These are phyloP conservation scores for Limonius californicus DNA, from an alignment of 1,140 invertebrate species.

Conservation along the genomic window DNA sequence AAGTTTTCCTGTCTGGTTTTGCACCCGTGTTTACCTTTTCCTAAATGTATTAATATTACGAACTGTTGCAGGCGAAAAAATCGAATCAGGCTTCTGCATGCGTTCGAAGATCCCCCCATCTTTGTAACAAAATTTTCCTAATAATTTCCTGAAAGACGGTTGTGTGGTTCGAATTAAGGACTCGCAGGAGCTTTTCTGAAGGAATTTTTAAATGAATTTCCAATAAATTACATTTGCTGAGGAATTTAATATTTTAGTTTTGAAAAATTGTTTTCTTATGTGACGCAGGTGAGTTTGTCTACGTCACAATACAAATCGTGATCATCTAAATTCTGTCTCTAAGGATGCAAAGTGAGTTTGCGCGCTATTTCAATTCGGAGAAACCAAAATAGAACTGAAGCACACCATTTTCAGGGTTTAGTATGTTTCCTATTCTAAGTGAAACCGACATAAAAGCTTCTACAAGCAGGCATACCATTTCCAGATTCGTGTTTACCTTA, in stretches of 20 bases:
- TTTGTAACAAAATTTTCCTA: slow-evolving; percentile 12
- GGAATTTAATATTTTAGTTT: slow-evolving; percentile 12
- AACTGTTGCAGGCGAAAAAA: too few relatives aligned
- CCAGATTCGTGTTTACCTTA: slow-evolving; percentile 31
- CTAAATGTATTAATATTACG: neutral
- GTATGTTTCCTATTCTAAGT: neutral
- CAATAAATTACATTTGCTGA: slow-evolving; percentile 1
- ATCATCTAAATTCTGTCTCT: neutral
- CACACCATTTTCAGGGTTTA: too few relatives aligned
- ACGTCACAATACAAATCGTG: neutral
- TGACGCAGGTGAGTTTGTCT: neutral
- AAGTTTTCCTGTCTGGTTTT: neutral
- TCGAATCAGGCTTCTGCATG: neutral
- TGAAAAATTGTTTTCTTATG: slow-evolving; percentile 1
- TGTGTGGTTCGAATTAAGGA: neutral
- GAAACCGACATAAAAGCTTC: slow-evolving; percentile 1
- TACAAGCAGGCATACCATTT: neutral
- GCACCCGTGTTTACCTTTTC: neutral
- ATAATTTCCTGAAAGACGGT: slow-evolving; percentile 10
- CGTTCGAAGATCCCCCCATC: neutral
- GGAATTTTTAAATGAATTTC: slow-evolving; percentile 13
- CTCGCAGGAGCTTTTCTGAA: neutral
- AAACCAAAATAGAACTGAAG: neutral
- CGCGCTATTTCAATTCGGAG: neutral
- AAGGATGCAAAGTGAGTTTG: neutral